Conservation (phyloP, 2,888 invertebrate species). For the Podabrus alpinus region DNA sequence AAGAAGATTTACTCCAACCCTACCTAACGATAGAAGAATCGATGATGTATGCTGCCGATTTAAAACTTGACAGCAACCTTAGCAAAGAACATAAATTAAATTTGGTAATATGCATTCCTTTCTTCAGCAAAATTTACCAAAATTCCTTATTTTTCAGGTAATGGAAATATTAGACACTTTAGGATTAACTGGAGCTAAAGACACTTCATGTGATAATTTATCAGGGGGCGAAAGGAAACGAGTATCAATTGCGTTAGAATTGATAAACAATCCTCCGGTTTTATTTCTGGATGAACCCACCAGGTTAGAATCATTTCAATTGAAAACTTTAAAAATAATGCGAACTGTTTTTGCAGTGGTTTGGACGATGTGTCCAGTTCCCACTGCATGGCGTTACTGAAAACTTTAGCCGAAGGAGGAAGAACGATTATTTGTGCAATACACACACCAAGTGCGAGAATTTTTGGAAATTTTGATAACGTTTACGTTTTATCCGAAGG, state of each 20-base stretch:
- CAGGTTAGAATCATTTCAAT: background rate
- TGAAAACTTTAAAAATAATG: background rate
- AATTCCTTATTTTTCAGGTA: too few relatives aligned
- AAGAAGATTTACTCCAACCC: background rate
- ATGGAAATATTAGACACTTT: background rate
- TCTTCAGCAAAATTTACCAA: background rate
- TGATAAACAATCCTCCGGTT: background rate
- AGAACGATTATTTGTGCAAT: slow-evolving; percentile 92
- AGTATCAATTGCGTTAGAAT: background rate
- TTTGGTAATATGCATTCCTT: background rate
- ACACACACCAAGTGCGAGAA: slow-evolving; percentile 93
- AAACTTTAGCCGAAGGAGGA: slow-evolving; percentile 81
- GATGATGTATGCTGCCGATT: background rate
- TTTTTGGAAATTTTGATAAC: slow-evolving; percentile 90
- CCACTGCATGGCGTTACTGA: slow-evolving; percentile 85
- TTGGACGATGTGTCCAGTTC: slow-evolving; percentile 89
- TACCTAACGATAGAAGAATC: background rate
- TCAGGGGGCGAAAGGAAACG: background rate
- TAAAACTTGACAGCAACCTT: background rate
- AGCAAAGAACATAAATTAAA: background rate
- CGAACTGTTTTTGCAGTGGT: slow-evolving; percentile 67
- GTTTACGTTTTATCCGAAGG: slow-evolving; percentile 89
- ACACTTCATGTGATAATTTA: background rate
- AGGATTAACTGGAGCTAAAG: background rate
- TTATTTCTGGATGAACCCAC: background rate